Evolutionary conservation across 2,888 invertebrate species (phyloP), one percentile per base, ranked within the genome.

Genomic region (Ormia ochracea): DNA sequence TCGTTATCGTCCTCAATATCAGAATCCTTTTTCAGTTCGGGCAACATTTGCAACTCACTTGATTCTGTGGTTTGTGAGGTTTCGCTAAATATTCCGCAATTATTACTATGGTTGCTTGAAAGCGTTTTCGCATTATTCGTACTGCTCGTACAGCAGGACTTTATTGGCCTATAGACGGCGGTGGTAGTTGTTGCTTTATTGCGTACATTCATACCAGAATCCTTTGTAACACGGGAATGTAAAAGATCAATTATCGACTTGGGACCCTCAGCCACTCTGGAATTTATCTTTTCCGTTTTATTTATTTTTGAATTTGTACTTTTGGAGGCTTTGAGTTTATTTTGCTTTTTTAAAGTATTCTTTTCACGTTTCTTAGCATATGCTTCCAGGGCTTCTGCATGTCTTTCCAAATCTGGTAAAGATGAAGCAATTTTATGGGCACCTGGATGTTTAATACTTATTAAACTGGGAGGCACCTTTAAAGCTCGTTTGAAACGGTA

Each of bases 401-500:
- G 82, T 6, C 94, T 93, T 85, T 95, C 95, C 79, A 95, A 90
- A 86, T 95, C 95, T 1, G 95, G 95, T 63, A 95, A 89, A 5
- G 95, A 95, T 1, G 94, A 93, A 0, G 95, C 94, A 12, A 94
- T 91, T 82, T 94, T 90, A 69, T 93, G 92, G 52, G 93, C 92
- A 26, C 93, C 93, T 1, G 94, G 94, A 82, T 94, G 92, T 33
- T 94, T 94, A 70, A 96, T 94, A 41, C 94, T 94, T 83, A 96
- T 96, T 61, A 96, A 91, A 83, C 94, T 93, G 36, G 94, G 92
- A 1, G 96, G 96, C 92, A 96, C 95, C 83, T 96, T 92, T 17
- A 96, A 89, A 0, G 96, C 94, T 83, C 94, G 92, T 87, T 96
- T 96, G 86, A 94, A 96, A 84, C 93, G 93, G 85, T 94, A 95